Conservation (phyloP, 2,797 vertebrate genomes). For the Enteromius viviparus region DNA sequence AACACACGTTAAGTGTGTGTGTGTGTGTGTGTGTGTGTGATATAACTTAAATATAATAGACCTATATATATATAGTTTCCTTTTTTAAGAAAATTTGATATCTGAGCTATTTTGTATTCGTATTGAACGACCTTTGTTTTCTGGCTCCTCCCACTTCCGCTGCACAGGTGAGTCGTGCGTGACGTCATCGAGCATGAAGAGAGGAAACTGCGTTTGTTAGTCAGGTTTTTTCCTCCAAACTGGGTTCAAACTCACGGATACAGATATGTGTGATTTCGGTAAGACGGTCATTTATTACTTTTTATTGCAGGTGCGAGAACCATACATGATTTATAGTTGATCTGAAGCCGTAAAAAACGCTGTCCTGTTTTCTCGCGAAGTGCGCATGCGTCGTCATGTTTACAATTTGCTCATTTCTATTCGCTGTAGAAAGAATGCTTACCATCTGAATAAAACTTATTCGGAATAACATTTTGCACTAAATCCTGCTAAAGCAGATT, state of each 20-base stretch:
- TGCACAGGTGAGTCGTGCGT: conserved; percentile 68
- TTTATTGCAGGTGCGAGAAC: background rate
- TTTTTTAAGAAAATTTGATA: background rate
- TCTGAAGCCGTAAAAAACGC: background rate
- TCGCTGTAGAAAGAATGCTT: background rate
- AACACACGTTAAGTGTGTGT: background rate
- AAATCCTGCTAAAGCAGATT: background rate
- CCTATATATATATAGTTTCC: background rate
- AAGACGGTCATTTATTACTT: conserved; percentile 27
- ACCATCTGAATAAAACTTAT: background rate
- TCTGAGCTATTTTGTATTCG: background rate
- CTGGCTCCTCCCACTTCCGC: conserved; percentile 57
- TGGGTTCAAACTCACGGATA: background rate
- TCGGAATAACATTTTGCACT: background rate
- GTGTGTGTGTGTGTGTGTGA: no score
- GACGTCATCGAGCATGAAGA: conserved; percentile 69
- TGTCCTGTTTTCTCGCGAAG: background rate
- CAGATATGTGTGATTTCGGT: conserved; percentile 63
- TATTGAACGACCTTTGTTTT: background rate
- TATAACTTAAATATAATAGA: no score
- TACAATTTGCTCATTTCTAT: no score
- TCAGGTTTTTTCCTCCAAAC: background rate
- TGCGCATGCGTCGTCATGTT: background rate
- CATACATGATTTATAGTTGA: background rate
- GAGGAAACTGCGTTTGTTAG: conserved; percentile 36